Conservation (phyloP, 2,797 vertebrate species). For the Podarcis lilfordi region DNA sequence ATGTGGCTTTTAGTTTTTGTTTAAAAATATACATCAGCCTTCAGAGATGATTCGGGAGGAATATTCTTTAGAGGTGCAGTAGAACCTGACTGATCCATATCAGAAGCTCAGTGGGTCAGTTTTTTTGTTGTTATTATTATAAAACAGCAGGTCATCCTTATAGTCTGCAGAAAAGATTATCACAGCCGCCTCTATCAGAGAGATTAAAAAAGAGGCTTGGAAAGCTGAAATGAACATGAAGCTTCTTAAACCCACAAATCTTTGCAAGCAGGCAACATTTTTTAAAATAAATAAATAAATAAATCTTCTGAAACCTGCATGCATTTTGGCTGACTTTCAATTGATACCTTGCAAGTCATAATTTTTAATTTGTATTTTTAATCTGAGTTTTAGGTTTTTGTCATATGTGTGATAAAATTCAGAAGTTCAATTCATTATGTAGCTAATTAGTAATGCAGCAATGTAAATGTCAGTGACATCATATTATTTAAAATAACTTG, state of each 20-base stretch:
- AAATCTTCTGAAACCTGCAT: neutral
- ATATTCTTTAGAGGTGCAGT: neutral
- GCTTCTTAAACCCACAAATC: neutral
- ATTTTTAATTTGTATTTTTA: constrained; percentile 17
- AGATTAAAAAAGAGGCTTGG: neutral
- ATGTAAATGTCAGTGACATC: neutral
- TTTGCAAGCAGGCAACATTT: constrained; percentile 1
- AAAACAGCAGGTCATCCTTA: neutral
- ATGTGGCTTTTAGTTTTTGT: neutral
- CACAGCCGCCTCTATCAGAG: neutral
- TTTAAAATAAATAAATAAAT: neutral
- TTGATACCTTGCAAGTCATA: neutral
- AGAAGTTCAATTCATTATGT: neutral
- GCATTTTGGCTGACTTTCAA: constrained; percentile 5
- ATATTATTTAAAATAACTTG: neutral
- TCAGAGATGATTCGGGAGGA: neutral
- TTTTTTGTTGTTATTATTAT: too few relatives aligned
- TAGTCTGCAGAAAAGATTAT: neutral
- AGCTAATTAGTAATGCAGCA: neutral
- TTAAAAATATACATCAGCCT: neutral
- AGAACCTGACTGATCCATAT: neutral
- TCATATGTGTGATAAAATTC: neutral
- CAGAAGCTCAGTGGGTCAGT: neutral
- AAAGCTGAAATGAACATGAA: neutral
- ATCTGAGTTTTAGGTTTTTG: neutral